Evolutionary conservation across 2,888 invertebrate species (phyloP).

Genomic region (Nephrocerus scutellatus): DNA sequence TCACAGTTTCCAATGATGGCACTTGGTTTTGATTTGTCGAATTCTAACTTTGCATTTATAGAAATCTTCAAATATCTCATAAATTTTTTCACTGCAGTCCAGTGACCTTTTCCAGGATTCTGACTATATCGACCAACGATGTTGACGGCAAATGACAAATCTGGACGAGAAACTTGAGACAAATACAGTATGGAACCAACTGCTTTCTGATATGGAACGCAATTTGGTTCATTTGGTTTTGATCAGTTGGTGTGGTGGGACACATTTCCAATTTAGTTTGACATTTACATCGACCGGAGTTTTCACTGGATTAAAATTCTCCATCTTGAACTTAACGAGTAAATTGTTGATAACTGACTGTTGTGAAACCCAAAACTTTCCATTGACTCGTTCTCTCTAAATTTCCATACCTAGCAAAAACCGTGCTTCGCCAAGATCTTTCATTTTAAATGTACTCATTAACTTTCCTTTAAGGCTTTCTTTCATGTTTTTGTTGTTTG

Average conservation of each 20-base stretch:
- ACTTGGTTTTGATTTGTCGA: too few species aligned
- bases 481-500: background rate
- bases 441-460: conserved; percentile 7
- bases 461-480: background rate
- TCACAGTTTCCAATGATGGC: background rate
- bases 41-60: background rate
- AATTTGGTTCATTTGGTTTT: conserved; percentile 4
- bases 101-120: conserved; percentile 12
- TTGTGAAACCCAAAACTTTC: conserved; percentile 2
- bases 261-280: conserved; percentile 2
- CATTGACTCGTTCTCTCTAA: background rate
- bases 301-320: conserved; percentile 5
- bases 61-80: conserved; percentile 12
- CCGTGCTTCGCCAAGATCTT: conserved; percentile 11
- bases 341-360: background rate
- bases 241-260: conserved; percentile 3
- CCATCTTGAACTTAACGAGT: background rate
- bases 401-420: conserved; percentile 3
- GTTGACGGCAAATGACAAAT: conserved; percentile 7
- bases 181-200: conserved; percentile 2
- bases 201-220: conserved; percentile 7
- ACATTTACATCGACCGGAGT: conserved; percentile 3
- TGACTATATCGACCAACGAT: conserved; percentile 1
- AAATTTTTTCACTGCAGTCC: conserved; percentile 18
- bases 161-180: conserved; percentile 3